A percentile compares a stretch with the other conserved stretches of the same genome.
Conservation (phyloP, 2,888 invertebrate genomes). For the Subacronicta megacephala region DNA sequence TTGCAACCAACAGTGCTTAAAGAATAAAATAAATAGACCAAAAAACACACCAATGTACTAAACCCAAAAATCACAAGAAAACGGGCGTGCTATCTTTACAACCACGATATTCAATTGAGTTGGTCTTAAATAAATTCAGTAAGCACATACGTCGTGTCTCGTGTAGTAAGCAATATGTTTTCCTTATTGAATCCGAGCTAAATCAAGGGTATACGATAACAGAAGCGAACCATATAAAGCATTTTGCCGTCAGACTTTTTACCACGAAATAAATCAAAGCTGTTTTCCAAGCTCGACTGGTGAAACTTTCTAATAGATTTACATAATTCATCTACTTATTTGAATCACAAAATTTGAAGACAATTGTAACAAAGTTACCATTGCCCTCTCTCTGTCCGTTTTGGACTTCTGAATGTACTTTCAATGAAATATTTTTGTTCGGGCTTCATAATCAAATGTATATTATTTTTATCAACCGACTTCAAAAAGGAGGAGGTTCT, state of each 20-base stretch:
- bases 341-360: constrained; percentile 29
- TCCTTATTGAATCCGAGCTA: constrained; percentile 15
- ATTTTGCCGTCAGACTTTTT: constrained; percentile 10
- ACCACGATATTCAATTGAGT: no score
- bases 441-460: constrained; percentile 24
- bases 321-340: constrained; percentile 30
- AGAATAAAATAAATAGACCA: no score
- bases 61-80: no score
- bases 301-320: constrained; percentile 21
- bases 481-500: no score
- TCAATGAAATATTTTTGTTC: constrained; percentile 17
- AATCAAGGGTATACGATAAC: constrained; percentile 25
- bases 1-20: no score
- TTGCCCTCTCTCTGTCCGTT: constrained; percentile 9
- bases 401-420: constrained; percentile 1
- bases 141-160: constrained; percentile 30
- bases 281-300: constrained; percentile 19
- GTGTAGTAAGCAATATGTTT: constrained; percentile 36
- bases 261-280: constrained; percentile 26
- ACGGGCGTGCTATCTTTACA: no score
- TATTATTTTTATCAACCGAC: constrained; percentile 13
- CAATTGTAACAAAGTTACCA: constrained; percentile 21
- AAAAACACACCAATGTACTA: no score
- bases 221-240: constrained; percentile 20
- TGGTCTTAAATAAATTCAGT: no score